Percentiles rank a stretch among this genome's conserved stretches.
Evolutionary conservation across 2,888 invertebrate genomes (phyloP).

Genomic region (Synergus itoensis): DNA sequence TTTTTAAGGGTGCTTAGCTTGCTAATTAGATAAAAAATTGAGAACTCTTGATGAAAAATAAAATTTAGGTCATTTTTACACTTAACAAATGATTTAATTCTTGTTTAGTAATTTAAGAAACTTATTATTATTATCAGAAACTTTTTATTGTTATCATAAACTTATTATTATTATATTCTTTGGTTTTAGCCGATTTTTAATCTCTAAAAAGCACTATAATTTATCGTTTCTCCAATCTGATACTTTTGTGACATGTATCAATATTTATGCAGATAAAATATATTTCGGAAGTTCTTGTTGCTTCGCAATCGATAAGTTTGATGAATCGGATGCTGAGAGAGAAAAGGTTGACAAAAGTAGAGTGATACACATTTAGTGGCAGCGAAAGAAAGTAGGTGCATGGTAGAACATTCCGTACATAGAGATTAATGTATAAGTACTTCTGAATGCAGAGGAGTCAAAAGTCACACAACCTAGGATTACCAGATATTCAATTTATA

Average conservation of each 20-base stretch:
- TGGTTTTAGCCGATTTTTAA: background rate
- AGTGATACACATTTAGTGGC: constrained; percentile 56
- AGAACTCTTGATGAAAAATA: no score
- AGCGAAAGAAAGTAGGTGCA: constrained; percentile 58
- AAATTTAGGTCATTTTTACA: no score
- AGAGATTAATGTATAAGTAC: constrained; percentile 38
- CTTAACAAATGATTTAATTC: background rate
- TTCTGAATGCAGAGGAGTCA: constrained; percentile 34
- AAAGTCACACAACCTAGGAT: constrained; percentile 23
- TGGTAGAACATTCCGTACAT: constrained; percentile 58
- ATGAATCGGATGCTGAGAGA: constrained; percentile 42
- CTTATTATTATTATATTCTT: background rate
- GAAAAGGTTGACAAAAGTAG: constrained; percentile 42
- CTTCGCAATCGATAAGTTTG: background rate
- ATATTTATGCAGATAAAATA: background rate
- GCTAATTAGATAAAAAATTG: no score
- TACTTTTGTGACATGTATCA: background rate
- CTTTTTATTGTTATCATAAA: background rate
- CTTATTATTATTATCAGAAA: background rate
- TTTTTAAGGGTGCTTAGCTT: background rate
- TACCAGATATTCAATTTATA: background rate
- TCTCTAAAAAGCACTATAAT: background rate
- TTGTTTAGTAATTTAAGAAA: background rate
- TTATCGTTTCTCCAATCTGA: no score
- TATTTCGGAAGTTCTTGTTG: constrained; percentile 5